Conservation (phyloP, 2,888 invertebrate species). For the Ophion costatus region DNA sequence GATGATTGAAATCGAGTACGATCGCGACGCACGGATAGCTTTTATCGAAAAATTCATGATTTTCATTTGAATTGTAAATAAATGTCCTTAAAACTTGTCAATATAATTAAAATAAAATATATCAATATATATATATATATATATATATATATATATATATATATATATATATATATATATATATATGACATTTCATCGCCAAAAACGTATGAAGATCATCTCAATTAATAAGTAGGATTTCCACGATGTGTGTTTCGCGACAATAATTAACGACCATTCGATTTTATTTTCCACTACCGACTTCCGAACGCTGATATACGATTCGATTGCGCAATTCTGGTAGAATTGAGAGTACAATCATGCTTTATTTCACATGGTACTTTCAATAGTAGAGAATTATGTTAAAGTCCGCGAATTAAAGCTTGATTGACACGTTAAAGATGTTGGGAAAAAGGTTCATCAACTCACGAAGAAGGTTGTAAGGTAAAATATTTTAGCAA, state of each 20-base stretch:
- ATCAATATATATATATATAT: slow-evolving; percentile 39
- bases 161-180: slow-evolving; percentile 33
- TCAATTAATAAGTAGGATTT: slow-evolving; percentile 48
- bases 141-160: slow-evolving; percentile 33
- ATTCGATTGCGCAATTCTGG: slow-evolving; percentile 3
- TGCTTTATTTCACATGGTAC: not conserved
- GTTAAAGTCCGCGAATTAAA: not conserved
- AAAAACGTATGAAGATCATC: slow-evolving; percentile 43
- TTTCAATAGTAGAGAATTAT: not conserved
- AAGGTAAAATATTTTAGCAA: slow-evolving; percentile 14
- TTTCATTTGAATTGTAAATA: slow-evolving; percentile 62
- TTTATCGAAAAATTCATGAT: slow-evolving; percentile 46
- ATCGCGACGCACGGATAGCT: slow-evolving; percentile 24
- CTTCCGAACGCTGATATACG: slow-evolving; percentile 7
- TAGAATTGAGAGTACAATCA: not conserved
- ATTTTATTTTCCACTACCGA: slow-evolving; percentile 10
- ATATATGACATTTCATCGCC: slow-evolving; percentile 54
- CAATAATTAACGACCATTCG: not conserved
- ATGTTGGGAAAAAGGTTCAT: slow-evolving; percentile 1
- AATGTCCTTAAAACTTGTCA: slow-evolving; percentile 58
- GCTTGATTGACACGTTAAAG: slow-evolving; percentile 6
- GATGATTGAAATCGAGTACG: slow-evolving; percentile 13
- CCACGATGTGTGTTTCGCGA: slow-evolving; percentile 18
- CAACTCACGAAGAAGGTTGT: slow-evolving; percentile 23
- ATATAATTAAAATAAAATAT: slow-evolving; percentile 41